phyloP scores from a whole-genome alignment of 1,140 invertebrate species.

The Vanessa atalanta region DNA sequence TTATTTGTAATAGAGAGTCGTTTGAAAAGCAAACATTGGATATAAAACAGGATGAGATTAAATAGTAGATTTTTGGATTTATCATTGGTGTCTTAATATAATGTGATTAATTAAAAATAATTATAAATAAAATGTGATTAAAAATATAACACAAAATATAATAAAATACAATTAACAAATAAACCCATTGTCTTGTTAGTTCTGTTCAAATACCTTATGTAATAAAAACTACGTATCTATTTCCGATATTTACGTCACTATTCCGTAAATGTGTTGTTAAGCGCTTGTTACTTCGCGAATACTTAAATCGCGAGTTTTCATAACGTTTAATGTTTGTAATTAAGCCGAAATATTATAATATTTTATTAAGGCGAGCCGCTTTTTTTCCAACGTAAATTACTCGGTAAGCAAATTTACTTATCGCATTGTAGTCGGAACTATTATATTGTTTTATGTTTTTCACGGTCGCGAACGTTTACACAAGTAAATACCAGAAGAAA shows the following conservation, averaged over 20 bases:
- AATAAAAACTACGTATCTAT: slow-evolving; percentile 15
- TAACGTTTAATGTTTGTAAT: neutral
- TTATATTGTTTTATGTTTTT: slow-evolving; percentile 11
- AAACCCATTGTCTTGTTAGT: neutral
- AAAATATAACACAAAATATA: too few species aligned
- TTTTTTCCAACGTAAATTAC: neutral
- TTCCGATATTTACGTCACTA: neutral
- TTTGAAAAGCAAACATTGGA: too few species aligned
- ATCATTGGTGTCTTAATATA: too few species aligned
- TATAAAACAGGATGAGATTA: too few species aligned
- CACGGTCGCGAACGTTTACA: slow-evolving; percentile 2
- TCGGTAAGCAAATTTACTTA: slow-evolving; percentile 1
- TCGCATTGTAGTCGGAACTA: slow-evolving; percentile 11
- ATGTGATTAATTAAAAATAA: too few species aligned
- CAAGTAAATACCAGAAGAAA: slow-evolving; percentile 15
- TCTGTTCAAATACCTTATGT: neutral
- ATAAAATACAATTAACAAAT: neutral
- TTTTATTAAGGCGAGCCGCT: neutral
- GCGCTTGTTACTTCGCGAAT: neutral
- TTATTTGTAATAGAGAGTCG: too few species aligned
- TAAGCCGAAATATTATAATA: neutral
- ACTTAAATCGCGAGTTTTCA: neutral
- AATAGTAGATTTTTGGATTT: too few species aligned
- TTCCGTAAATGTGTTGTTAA: neutral
- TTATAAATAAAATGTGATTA: too few species aligned